Conservation (phyloP, 2,113 vertebrate species). For the Vidua chalybeata region DNA sequence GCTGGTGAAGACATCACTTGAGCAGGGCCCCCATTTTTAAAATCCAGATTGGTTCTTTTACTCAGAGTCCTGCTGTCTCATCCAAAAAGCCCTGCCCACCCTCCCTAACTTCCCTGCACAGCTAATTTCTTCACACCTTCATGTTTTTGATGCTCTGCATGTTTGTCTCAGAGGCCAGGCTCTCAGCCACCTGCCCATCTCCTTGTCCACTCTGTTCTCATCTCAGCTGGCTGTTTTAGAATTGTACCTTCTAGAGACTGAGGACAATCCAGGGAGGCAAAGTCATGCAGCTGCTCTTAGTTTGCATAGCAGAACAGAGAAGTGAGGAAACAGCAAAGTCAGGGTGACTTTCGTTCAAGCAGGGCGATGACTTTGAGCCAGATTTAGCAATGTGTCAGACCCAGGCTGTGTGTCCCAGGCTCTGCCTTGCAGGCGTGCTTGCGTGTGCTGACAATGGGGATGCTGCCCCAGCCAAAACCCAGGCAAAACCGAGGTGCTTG, state of each 20-base stretch:
- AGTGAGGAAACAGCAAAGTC: not conserved
- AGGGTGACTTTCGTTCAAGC: not conserved
- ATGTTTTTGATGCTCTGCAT: rapidly evolving
- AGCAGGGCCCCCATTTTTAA: not conserved
- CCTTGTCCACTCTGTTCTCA: not conserved
- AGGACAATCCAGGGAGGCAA: not conserved
- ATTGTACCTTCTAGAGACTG: not conserved
- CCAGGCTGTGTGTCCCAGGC: not conserved
- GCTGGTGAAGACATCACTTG: not conserved
- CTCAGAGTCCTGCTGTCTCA: not conserved
- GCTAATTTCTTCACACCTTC: not conserved
- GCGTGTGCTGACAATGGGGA: not conserved
- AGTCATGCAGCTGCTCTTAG: not conserved
- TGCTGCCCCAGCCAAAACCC: not conserved
- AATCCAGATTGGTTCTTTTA: not conserved
- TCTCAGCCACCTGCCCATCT: not conserved
- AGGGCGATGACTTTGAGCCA: not conserved
- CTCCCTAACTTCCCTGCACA: not conserved
- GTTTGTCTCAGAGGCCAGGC: rapidly evolving
- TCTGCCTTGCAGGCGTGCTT: not conserved
- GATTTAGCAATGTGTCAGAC: not conserved
- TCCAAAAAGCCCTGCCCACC: not conserved
- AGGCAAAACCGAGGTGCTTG: not conserved
- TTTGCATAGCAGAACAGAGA: not conserved
- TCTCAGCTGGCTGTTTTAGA: not conserved